phyloP scores from a whole-genome alignment of 2,797 vertebrate genomes.

The Acomys russatus region DNA sequence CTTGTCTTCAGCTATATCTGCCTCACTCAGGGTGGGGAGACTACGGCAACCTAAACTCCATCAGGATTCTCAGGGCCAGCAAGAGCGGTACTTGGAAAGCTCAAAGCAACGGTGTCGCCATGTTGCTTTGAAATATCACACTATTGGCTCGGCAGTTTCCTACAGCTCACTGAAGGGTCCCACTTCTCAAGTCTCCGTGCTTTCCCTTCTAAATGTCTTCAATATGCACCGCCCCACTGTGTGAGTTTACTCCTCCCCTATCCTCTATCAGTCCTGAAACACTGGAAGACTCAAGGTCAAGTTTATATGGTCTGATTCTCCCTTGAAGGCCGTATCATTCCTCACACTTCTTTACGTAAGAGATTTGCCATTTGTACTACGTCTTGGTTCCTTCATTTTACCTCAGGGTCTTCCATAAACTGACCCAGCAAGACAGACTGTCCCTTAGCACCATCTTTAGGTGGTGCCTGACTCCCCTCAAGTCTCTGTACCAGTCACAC shows the following conservation, averaged over 20 bases:
- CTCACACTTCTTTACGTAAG: neutral
- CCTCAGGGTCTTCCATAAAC: neutral
- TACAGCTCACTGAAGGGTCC: neutral
- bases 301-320: neutral
- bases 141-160: neutral
- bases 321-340: neutral
- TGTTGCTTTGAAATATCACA: neutral
- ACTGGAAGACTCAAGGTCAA: no score
- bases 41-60: neutral
- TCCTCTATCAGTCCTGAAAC: no score
- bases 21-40: neutral
- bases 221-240: neutral
- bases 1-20: neutral
- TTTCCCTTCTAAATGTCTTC: neutral
- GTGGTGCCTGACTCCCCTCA: rapidly evolving
- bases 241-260: rapidly evolving
- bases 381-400: neutral
- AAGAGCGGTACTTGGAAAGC: neutral
- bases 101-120: neutral
- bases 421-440: rapidly evolving
- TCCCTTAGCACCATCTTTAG: neutral
- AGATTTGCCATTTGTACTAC: neutral
- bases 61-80: neutral
- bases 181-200: neutral
- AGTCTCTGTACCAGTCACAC: neutral